Evolutionary conservation across 2,113 vertebrate species (phyloP).

Genomic region (Ophiodon elongatus): DNA sequence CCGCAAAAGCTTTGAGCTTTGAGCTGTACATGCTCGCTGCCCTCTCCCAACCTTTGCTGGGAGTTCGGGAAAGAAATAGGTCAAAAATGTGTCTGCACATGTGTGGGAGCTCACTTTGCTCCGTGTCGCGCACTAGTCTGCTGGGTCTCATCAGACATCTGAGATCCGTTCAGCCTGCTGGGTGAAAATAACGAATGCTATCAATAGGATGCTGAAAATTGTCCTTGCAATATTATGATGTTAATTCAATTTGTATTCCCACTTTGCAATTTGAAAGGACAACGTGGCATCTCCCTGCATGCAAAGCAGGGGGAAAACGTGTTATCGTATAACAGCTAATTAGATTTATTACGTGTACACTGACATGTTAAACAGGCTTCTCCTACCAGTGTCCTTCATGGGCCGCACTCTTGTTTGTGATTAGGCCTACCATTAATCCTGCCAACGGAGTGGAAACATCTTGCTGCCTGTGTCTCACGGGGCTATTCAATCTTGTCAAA

Average conservation of each 20-base stretch:
- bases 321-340: slow-evolving; percentile 73
- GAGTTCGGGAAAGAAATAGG: slow-evolving; percentile 28
- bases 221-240: slow-evolving; percentile 61
- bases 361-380: slow-evolving; percentile 72
- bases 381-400: slow-evolving; percentile 75
- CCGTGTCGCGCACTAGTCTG: slow-evolving; percentile 16
- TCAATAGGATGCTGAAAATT: slow-evolving; percentile 63
- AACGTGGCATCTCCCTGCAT: slow-evolving; percentile 58
- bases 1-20: slow-evolving; percentile 42
- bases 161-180: slow-evolving; percentile 25
- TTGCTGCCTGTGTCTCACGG: slow-evolving; percentile 16
- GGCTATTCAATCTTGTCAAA: slow-evolving; percentile 45
- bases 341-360: slow-evolving; percentile 68
- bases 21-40: slow-evolving; percentile 44
- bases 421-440: slow-evolving; percentile 61
- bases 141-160: slow-evolving; percentile 23
- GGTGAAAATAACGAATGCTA: slow-evolving; percentile 46
- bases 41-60: slow-evolving; percentile 34
- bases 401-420: slow-evolving; percentile 59
- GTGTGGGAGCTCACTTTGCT: background rate
- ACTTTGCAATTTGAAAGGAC: slow-evolving; percentile 63
- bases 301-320: slow-evolving; percentile 56
- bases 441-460: slow-evolving; percentile 57
- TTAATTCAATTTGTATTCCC: slow-evolving; percentile 73
- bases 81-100: slow-evolving; percentile 39